Evolutionary conservation across 2,888 invertebrate genomes (phyloP).

Genomic region (Lasioglossum zephyrum): DNA sequence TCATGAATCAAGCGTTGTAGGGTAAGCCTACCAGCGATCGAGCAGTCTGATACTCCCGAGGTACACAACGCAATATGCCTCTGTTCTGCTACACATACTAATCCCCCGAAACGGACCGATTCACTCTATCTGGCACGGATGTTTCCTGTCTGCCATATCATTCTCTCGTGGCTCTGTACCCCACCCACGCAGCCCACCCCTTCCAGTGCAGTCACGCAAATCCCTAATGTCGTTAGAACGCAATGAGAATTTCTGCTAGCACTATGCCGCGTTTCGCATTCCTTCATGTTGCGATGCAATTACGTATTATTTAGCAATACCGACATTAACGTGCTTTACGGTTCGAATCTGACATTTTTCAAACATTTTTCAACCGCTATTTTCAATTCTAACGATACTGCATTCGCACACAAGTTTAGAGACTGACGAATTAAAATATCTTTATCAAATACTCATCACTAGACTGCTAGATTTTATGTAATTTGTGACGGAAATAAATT

Average conservation of each 20-base stretch:
- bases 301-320: background rate
- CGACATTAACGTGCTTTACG: background rate
- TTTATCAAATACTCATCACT: too few relatives aligned
- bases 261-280: background rate
- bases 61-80: conserved; percentile 69
- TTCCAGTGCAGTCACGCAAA: conserved; percentile 3
- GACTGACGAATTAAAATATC: too few relatives aligned
- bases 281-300: conserved; percentile 5
- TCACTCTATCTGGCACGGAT: conserved; percentile 62
- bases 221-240: conserved; percentile 4
- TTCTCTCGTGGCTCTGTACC: conserved; percentile 24
- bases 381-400: too few relatives aligned
- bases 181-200: background rate
- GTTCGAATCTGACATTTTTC: background rate
- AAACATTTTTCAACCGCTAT: background rate
- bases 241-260: conserved; percentile 9
- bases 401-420: too few relatives aligned
- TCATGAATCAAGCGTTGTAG: conserved; percentile 69
- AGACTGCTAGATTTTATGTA: too few relatives aligned
- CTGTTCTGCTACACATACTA: conserved; percentile 66
- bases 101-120: conserved; percentile 68
- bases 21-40: conserved; percentile 71
- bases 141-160: conserved; percentile 55
- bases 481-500: too few relatives aligned
- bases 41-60: conserved; percentile 64